Evolutionary conservation across 2,797 vertebrate species (phyloP).

Genomic region (Crenichthys baileyi): DNA sequence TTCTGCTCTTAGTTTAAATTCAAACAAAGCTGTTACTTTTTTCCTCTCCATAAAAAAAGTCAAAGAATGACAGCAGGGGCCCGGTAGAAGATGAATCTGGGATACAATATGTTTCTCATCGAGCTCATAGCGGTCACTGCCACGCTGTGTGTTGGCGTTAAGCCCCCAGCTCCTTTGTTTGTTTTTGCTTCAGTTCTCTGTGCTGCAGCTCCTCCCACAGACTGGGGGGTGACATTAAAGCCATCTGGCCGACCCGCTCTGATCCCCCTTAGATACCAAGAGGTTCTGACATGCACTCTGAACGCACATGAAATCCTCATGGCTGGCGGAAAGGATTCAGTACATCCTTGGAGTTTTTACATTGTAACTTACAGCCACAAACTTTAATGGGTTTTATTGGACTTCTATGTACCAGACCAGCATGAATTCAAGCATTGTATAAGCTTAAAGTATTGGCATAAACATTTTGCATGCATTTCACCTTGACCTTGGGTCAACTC

Average conservation of each 20-base stretch:
- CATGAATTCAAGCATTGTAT: not conserved
- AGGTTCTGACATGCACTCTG: conserved; percentile 37
- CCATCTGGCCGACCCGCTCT: conserved; percentile 66
- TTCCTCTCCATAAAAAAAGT: conserved; percentile 31
- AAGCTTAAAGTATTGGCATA: not conserved
- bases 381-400: not conserved
- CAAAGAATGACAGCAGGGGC: conserved; percentile 50
- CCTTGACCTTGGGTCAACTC: not conserved
- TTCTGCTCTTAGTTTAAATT: conserved; percentile 51
- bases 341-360: not conserved
- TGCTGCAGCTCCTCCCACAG: conserved; percentile 49
- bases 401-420: not conserved
- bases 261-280: conserved; percentile 38
- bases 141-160: conserved; percentile 40
- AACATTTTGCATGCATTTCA: no score
- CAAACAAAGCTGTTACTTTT: conserved; percentile 44
- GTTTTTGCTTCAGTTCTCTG: conserved; percentile 66
- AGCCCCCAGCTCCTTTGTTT: conserved; percentile 53
- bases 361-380: no score
- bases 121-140: conserved; percentile 53
- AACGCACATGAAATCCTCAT: conserved; percentile 14
- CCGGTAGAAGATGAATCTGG: conserved; percentile 62
- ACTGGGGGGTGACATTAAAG: conserved; percentile 71
- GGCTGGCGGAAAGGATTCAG: conserved; percentile 13
- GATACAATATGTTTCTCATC: conserved; percentile 78